Conservation (phyloP, 2,797 vertebrate genomes). For the Propithecus deckenii region DNA sequence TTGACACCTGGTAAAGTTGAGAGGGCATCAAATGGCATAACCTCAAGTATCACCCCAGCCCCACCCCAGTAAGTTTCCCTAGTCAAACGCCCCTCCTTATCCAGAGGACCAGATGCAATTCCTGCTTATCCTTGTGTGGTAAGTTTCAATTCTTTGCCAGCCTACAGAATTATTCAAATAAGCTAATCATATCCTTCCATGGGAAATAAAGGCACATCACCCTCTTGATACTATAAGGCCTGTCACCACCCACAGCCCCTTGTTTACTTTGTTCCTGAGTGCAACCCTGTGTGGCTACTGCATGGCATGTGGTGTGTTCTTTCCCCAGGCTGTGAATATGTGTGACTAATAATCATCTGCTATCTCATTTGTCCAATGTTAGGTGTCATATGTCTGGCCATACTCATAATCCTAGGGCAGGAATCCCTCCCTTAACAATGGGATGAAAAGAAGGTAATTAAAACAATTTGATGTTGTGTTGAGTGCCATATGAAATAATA, state of each 20-base stretch:
- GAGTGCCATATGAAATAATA: not conserved
- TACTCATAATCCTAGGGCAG: not conserved
- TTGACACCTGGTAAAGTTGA: not conserved
- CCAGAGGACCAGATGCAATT: not conserved
- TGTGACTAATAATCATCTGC: not conserved
- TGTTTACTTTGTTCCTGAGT: not conserved
- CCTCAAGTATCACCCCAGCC: rapidly evolving
- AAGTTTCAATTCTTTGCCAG: not conserved
- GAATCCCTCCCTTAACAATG: not conserved
- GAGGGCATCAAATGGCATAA: not conserved
- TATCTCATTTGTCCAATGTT: not conserved
- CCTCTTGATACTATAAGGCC: not conserved
- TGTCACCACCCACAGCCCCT: not conserved
- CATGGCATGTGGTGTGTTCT: rapidly evolving
- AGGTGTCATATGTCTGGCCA: not conserved
- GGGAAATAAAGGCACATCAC: not conserved
- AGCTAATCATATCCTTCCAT: not conserved
- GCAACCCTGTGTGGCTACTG: not conserved
- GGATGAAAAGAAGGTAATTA: not conserved
- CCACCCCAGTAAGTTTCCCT: not conserved
- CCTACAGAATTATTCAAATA: not conserved
- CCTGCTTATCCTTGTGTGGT: rapidly evolving
- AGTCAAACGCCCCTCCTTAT: not conserved
- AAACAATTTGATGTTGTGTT: not conserved
- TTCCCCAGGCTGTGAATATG: not conserved